Percentiles rank a stretch among this genome's conserved stretches.
Conservation (phyloP, 2,797 vertebrate species). For the Phaenicophaeus curvirostris region DNA sequence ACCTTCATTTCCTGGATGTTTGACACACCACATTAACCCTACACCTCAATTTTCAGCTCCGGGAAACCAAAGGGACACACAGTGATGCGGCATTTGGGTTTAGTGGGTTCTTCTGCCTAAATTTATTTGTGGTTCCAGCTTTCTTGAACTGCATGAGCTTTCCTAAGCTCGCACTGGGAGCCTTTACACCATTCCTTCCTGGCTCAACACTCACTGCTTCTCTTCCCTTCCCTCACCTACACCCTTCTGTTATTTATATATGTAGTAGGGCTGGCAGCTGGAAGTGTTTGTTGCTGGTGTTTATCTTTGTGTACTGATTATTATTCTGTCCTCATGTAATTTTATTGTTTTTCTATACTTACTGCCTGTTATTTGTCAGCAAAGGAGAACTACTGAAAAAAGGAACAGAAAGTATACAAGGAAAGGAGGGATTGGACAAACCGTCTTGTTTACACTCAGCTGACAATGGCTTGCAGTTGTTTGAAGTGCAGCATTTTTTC, state of each 20-base stretch:
- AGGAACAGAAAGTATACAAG: neutral
- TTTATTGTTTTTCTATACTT: slow-evolving; percentile 19
- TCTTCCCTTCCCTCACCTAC: neutral
- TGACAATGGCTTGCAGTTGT: neutral
- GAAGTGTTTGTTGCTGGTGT: slow-evolving; percentile 26
- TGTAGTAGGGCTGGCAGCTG: neutral
- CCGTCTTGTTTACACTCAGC: neutral
- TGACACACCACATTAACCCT: neutral
- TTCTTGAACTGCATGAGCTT: neutral
- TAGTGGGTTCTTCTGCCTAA: neutral
- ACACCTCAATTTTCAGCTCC: neutral
- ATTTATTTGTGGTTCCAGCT: neutral
- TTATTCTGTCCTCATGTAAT: neutral
- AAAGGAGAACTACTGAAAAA: neutral
- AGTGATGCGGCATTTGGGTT: neutral
- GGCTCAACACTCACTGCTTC: neutral
- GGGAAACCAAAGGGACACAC: neutral
- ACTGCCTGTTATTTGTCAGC: neutral
- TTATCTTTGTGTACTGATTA: slow-evolving; percentile 5
- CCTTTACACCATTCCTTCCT: neutral
- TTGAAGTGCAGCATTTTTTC: neutral
- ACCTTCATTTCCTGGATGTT: neutral
- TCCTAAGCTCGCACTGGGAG: neutral
- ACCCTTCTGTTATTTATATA: neutral
- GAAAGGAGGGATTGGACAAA: neutral